Evolutionary conservation across 2,797 vertebrate genomes (phyloP), one percentile per base, ranked within the genome.

Genomic region (Premnoplex brunnescens): DNA sequence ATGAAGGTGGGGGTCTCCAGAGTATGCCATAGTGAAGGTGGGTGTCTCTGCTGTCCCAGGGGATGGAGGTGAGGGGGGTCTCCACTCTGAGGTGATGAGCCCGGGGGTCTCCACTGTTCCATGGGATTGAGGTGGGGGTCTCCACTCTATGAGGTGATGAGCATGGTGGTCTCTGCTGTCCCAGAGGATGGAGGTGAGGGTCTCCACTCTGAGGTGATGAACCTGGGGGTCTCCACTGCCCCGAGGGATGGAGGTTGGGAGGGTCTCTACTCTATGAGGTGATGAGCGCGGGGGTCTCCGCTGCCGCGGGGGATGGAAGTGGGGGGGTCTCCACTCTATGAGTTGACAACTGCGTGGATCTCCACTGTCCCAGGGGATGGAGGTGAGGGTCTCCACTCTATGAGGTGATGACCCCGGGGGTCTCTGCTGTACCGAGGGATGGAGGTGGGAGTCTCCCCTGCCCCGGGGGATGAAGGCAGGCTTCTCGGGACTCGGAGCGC

Each of bases 401-500:
- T 39, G 14, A 14, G 39, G 39, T 39, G 39, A 39, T 39, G 39
- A 39, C 14, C 39, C 39, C 39, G 39, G 39, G 39, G 41, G 41
- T 43, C 41, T 43, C 41, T 7, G 43, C 36, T 49, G 43, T 34
- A 30, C 36, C 9, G 30, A 20, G 6, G 13, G 9, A 34, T 41
- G 27, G 28, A 16, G 62, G 28, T 22, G 34, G 21, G 44, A 21
- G 44, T 63, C 36, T 34, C 66, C 6, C 18, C 18, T 41, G 18
- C 8, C 36, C 1, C 8, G n/a, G 8, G 23, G 28, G 58, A 43
- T 36, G 62, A 15, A 30, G 44, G 51, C 8, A 7, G 27, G 41
- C 13, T 6, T n/a, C 24, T 32, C 43, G 3, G 6, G 22, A 15
- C 10, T 22, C 10, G 1, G 15, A 28, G 0, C 15, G 10, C 13